These are phyloP conservation scores for Opisthocomus hoazin DNA, from an alignment of 2,113 vertebrate species.

Conservation along the genomic window DNA sequence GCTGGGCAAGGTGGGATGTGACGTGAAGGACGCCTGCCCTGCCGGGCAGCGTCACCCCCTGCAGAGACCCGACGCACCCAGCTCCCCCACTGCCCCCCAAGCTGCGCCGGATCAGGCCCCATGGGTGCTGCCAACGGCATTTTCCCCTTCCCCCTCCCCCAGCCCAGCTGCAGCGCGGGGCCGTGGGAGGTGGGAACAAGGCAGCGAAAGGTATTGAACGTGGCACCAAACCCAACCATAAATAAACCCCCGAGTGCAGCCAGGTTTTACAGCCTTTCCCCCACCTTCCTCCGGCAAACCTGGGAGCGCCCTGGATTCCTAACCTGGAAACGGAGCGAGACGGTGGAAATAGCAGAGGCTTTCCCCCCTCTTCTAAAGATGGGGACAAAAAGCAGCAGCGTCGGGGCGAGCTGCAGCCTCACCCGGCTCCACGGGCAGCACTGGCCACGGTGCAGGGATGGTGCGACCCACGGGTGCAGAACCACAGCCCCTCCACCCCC, in stretches of 20 bases:
- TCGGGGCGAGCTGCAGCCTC: neutral
- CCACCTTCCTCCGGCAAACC: conserved; percentile 17
- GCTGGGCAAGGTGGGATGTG: fast-evolving
- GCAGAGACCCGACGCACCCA: neutral
- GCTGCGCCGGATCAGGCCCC: neutral
- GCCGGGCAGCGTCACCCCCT: fast-evolving
- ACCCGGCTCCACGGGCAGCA: neutral
- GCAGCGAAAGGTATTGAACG: neutral
- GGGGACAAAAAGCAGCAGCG: neutral
- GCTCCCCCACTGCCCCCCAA: neutral
- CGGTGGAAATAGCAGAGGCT: neutral
- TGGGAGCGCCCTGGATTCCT: conserved; percentile 40
- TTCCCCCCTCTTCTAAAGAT: neutral
- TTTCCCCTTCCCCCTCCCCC: conserved; percentile 2
- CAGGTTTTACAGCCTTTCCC: conserved; percentile 27
- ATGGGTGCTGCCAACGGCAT: neutral
- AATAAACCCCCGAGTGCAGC: neutral
- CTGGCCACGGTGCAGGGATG: fast-evolving
- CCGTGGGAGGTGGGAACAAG: conserved; percentile 38
- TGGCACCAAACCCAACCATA: neutral
- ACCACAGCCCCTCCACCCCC: neutral
- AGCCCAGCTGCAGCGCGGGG: conserved; percentile 7
- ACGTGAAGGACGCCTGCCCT: neutral
- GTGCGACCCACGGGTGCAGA: neutral
- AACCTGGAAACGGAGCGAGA: neutral